Base-by-base conservation (phyloP, 2,888 invertebrate species). In the Chalcis sispes region DNA sequence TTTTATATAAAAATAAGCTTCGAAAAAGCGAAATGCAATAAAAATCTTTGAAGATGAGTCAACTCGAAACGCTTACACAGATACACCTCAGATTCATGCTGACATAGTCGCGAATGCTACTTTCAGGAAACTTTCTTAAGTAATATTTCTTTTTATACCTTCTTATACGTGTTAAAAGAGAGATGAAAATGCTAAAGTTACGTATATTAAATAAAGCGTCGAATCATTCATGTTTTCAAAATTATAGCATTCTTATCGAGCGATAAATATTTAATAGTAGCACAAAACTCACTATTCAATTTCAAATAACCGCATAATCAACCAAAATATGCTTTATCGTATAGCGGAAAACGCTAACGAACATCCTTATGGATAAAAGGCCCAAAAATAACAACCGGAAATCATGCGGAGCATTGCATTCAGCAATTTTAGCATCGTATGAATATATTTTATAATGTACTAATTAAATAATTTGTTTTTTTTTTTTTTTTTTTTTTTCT, bases 291-390 rank as follows among this genome's bases (percentile, higher is more conserved):
- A 20, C 20, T 2, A 50, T 50, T 66, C 40, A 20, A 52, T 50
- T 65, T 65, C n/a, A 23, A 50, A 32, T 25, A 42, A 67, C 20
- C 20, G 29, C 58, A 67, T 46, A 67, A 66, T 67, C 67, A 56
- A 25, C 10, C 8, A 23, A 62, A 62, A 62, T n/a, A 27, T 61
- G 54, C 65, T 36, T 29, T 72, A 65, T 65, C 72, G n/a, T n/a
- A 40, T 2, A 59, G 50, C 65, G 72, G 72, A 65, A 72, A 56
- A 50, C 58, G 25, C 58, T 65, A 65, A 65, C 65, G 72, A 65
- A 58, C 65, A 72, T 72, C 72, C 72, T 64, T 40, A 40, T n/a
- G 65, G 65, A 72, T 72, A 65, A 72, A 64, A 65, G 32, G 36
- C 32, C 52, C 52, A 20, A 50, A 71, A 62, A 71, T 62, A 71